A percentile compares a stretch with the other conserved stretches of the same genome.
These are phyloP conservation scores for Oopsacas minuta DNA, from an alignment of 37 sponge, comb jelly and placozoan species.

Conservation along the genomic window DNA sequence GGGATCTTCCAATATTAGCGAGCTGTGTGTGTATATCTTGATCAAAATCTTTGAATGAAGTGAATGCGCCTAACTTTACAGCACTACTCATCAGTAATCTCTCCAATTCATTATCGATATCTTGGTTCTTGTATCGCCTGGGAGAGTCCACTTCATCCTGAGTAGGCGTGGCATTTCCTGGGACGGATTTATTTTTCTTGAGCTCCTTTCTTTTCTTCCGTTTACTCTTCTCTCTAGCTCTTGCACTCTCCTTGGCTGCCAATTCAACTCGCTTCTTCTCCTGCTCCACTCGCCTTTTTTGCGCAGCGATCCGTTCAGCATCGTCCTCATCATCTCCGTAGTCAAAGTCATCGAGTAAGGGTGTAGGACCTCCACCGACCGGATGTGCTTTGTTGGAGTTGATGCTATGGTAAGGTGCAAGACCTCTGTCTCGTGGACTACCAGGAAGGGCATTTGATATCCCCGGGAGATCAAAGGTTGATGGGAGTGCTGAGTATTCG, in stretches of 20 bases:
- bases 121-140: background rate
- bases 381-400: background rate
- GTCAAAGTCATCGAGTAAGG: background rate
- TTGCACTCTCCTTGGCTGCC: background rate
- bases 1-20: background rate
- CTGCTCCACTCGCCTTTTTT: background rate
- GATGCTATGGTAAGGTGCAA: conserved; percentile 2
- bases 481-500: background rate
- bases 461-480: background rate
- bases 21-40: background rate
- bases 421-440: background rate
- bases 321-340: conserved; percentile 14
- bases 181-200: background rate
- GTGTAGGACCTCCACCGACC: background rate
- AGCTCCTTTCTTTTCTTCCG: background rate
- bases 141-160: conserved; percentile 3
- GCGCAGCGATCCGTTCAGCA: background rate
- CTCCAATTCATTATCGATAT: conserved; percentile 8
- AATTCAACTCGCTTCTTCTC: background rate
- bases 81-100: background rate
- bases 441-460: background rate
- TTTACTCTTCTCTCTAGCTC: background rate
- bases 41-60: background rate
- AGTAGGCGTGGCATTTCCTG: background rate
- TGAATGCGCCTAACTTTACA: background rate